A percentile compares a stretch with the other conserved stretches of the same genome.
Evolutionary conservation across 2,113 vertebrate genomes (phyloP).

Genomic region (Corythornis vintsioides): DNA sequence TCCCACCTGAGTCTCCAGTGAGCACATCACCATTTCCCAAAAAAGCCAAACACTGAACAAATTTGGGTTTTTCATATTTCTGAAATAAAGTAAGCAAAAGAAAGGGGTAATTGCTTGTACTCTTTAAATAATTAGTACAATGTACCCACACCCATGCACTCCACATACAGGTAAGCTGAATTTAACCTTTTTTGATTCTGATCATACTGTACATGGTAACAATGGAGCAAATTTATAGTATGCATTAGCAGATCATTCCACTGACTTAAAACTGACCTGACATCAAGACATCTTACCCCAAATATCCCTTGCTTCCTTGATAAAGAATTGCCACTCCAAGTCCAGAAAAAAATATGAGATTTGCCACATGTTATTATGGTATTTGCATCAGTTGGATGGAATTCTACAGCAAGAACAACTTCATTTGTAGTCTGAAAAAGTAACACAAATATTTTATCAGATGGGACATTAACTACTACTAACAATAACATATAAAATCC

Average conservation of each 20-base stretch:
- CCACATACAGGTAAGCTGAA: neutral
- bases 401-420: slow-evolving; percentile 93
- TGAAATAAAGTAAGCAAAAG: slow-evolving; percentile 68
- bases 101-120: neutral
- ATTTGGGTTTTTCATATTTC: slow-evolving; percentile 99
- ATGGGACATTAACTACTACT: neutral
- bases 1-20: slow-evolving; percentile 94
- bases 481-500: neutral
- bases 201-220: neutral
- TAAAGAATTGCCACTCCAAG: slow-evolving; percentile 91
- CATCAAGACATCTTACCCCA: slow-evolving; percentile 82
- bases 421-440: slow-evolving; percentile 86
- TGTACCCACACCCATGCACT: neutral
- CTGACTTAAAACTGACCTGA: neutral
- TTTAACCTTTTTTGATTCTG: neutral
- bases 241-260: neutral
- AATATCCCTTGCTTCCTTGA: slow-evolving; percentile 97
- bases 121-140: neutral
- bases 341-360: slow-evolving; percentile 99
- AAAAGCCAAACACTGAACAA: slow-evolving; percentile 94
- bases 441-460: slow-evolving; percentile 15
- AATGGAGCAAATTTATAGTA: neutral
- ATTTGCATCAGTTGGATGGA: slow-evolving; percentile 93
- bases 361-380: slow-evolving; percentile 97
- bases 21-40: slow-evolving; percentile 93